A percentile compares a stretch with the other conserved stretches of the same genome.
Evolutionary conservation across 1,140 invertebrate genomes (phyloP).

Genomic region (Pseudobourletiella spinata): DNA sequence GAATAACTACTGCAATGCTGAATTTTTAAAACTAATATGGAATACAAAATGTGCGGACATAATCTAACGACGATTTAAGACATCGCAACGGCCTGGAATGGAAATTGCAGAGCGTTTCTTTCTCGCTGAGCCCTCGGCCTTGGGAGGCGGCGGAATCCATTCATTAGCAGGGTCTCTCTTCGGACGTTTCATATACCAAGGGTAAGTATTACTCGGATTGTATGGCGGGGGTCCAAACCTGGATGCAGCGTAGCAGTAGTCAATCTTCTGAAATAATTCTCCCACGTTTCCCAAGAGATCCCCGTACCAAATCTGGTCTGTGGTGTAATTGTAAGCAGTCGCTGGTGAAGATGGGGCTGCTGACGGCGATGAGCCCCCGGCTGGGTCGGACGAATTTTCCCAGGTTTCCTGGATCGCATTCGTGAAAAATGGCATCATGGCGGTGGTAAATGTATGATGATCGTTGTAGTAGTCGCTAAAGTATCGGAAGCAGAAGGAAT

Average conservation of each 20-base stretch:
- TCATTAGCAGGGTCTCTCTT: conserved; percentile 2
- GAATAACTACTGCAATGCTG: no score
- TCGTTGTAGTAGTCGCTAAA: conserved; percentile 19
- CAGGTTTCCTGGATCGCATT: conserved; percentile 15
- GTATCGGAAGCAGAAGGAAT: conserved; percentile 13
- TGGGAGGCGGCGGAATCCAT: conserved; percentile 1
- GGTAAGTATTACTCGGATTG: background rate
- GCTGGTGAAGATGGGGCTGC: background rate
- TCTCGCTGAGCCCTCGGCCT: no score
- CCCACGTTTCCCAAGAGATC: background rate
- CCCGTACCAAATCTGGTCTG: conserved; percentile 2
- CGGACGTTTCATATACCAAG: conserved; percentile 19
- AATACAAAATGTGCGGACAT: no score
- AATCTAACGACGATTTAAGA: no score
- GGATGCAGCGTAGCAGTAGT: conserved; percentile 4
- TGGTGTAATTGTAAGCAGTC: background rate
- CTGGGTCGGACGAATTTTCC: background rate
- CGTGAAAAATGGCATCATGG: conserved; percentile 10
- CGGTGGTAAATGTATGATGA: conserved; percentile 15
- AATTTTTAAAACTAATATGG: no score
- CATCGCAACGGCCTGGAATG: background rate
- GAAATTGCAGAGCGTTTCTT: background rate
- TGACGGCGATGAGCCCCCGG: background rate
- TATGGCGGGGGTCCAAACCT: background rate
- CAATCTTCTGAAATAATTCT: background rate